Percentiles rank a stretch among this genome's conserved stretches.
Evolutionary conservation across 2,113 vertebrate species (phyloP).

Genomic region (Lynx canadensis): DNA sequence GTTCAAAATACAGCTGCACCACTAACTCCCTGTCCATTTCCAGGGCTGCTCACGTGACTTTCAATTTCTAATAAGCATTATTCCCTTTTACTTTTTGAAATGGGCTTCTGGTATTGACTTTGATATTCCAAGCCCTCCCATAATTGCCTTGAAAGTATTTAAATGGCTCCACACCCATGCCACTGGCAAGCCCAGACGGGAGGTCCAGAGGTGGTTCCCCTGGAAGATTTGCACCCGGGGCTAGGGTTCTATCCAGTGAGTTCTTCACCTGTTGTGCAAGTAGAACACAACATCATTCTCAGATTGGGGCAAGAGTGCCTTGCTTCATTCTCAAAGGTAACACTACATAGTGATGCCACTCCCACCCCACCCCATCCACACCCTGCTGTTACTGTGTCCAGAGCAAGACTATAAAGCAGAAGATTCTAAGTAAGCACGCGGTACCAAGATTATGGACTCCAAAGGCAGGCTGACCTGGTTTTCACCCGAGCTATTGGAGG

Average conservation of each 20-base stretch:
- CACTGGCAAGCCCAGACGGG: not conserved
- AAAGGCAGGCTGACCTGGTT: not conserved
- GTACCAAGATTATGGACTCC: not conserved
- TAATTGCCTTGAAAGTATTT: not conserved
- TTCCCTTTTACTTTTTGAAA: conserved; percentile 20
- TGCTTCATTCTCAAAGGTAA: not conserved
- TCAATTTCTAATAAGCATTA: not conserved
- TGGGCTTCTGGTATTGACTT: not conserved
- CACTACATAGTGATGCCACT: not conserved
- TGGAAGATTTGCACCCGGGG: not conserved
- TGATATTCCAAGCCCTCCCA: not conserved
- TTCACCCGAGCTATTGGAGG: not conserved
- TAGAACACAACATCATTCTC: not conserved
- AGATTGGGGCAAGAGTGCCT: not conserved
- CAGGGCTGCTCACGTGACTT: not conserved
- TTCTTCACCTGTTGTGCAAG: not conserved
- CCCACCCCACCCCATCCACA: not conserved
- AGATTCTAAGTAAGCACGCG: not conserved
- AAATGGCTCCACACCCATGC: not conserved
- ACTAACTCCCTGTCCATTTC: conserved; percentile 3
- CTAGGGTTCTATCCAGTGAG: not conserved
- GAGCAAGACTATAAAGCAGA: not conserved
- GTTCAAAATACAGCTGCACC: conserved; percentile 44
- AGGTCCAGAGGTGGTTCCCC: not conserved
- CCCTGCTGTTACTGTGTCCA: not conserved